Base-by-base conservation (phyloP, 1,140 invertebrate species). In the Propsilocerus akamusi region DNA sequence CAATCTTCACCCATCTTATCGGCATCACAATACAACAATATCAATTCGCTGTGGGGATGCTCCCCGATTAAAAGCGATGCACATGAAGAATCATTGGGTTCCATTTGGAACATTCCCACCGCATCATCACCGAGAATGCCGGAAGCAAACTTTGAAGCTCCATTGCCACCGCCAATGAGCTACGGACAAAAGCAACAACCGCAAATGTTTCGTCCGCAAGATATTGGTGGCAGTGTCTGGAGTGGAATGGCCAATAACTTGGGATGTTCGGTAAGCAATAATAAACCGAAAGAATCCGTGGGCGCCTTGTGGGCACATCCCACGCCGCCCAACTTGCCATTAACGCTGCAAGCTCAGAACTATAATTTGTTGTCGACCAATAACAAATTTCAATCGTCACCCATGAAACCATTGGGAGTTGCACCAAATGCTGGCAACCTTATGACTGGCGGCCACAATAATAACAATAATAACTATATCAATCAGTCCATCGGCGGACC, bases 381-480 rank as follows among this genome's bases (percentile, higher is more conserved):
- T 26, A 22, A 26, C 11, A 25, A 48, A 14, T 26, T 48, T 26
- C 47, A 48, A 48, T 48, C 47, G 25, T n/a, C n/a, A n/a, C 47
- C 24, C 14, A 28, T 28, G 5, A 48, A 26, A 12, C 26, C 47
- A 24, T 25, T 25, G 46, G 46, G 46, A 26, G 46, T 20, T 24
- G 8, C 28, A 54, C 54, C 53, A 58, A 61, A 28, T 60, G 57
- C 25, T 56, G 57, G 58, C 53, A 56, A 4, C 52, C 52, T 24
- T 53, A 26, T 22, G 14, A 26, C 7, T 17, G 25, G 25, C 22
- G 25, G 47, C 10, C n/a, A 48, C 24, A 28, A 48, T 12, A 25
- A 24, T 60, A 48, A 60, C 65, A 52, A 59, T 63, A 52, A 61
- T 66, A 47, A 67, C 65, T 14, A 60, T 65, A n/a, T 59, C 62